Evolutionary conservation across 1,140 invertebrate genomes (phyloP).

Genomic region (Littorina saxatilis): DNA sequence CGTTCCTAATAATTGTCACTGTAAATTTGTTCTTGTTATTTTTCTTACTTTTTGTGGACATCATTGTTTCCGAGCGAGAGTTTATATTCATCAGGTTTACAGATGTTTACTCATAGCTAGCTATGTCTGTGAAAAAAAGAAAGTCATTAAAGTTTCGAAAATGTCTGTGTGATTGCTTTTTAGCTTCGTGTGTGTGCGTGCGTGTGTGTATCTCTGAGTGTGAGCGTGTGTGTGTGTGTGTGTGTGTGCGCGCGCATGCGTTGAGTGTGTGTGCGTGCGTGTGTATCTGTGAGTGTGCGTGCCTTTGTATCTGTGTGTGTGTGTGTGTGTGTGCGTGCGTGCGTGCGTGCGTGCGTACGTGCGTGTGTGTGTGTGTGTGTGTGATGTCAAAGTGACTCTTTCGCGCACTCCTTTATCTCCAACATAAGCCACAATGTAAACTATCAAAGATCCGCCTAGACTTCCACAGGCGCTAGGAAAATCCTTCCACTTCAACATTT

Average conservation of each 20-base stretch:
- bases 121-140: slow-evolving; percentile 20
- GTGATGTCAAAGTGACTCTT: too few relatives aligned
- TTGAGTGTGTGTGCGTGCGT: slow-evolving; percentile 1
- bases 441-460: neutral
- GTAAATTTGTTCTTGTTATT: slow-evolving; percentile 14
- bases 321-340: neutral
- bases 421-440: neutral
- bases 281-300: slow-evolving; percentile 10
- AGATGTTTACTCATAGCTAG: neutral
- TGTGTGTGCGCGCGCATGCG: slow-evolving; percentile 6
- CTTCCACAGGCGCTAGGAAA: neutral
- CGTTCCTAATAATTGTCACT: neutral
- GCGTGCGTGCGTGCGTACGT: neutral
- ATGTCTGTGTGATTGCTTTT: slow-evolving; percentile 1
- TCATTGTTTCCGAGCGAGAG: slow-evolving; percentile 24
- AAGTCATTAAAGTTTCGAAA: slow-evolving; percentile 3
- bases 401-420: neutral
- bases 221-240: neutral
- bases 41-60: neutral
- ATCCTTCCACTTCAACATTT: too few relatives aligned
- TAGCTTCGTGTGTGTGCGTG: slow-evolving; percentile 11
- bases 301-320: neutral
- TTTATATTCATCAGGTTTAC: slow-evolving; percentile 4
- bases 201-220: slow-evolving; percentile 21
- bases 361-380: slow-evolving; percentile 7